phyloP scores from a whole-genome alignment of 2,113 vertebrate genomes.

The Pelvicachromis taeniatus region DNA sequence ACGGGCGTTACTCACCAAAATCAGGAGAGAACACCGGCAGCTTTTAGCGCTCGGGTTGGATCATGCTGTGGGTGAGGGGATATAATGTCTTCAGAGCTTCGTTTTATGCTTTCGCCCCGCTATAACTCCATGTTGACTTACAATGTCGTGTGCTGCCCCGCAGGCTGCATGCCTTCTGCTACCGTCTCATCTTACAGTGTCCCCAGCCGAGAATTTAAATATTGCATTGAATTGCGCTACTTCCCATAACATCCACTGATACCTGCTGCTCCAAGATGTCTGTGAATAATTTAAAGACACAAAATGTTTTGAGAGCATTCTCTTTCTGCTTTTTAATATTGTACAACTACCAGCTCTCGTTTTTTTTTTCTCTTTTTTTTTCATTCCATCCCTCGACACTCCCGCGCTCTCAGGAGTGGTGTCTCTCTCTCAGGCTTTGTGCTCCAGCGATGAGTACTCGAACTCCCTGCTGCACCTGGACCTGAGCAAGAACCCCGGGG shows the following conservation, averaged over 20 bases:
- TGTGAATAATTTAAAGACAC: slow-evolving; percentile 52
- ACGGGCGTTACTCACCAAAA: background rate
- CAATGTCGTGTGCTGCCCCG: background rate
- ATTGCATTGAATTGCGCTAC: slow-evolving; percentile 27
- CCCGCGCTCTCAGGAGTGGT: slow-evolving; percentile 75
- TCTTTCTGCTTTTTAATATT: slow-evolving; percentile 22
- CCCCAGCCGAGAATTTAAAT: slow-evolving; percentile 50
- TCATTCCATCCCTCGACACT: background rate
- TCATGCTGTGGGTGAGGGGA: background rate
- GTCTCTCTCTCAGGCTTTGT: slow-evolving; percentile 85
- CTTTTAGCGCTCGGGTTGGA: background rate
- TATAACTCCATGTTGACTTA: slow-evolving; percentile 10
- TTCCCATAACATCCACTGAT: slow-evolving; percentile 13
- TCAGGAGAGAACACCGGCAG: background rate
- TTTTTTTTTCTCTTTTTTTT: background rate
- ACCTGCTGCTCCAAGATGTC: slow-evolving; percentile 23
- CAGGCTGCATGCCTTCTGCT: slow-evolving; percentile 8
- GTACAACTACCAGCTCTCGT: background rate
- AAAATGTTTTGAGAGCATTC: slow-evolving; percentile 45
- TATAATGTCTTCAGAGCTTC: background rate
- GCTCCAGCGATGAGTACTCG: slow-evolving; percentile 85
- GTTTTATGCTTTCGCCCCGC: background rate
- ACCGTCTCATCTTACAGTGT: slow-evolving; percentile 4
- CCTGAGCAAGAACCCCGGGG: slow-evolving; percentile 87
- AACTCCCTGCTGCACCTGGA: slow-evolving; percentile 87